Base-by-base conservation (phyloP, 1,140 invertebrate species). In the Pogonognathellus flavescens region DNA sequence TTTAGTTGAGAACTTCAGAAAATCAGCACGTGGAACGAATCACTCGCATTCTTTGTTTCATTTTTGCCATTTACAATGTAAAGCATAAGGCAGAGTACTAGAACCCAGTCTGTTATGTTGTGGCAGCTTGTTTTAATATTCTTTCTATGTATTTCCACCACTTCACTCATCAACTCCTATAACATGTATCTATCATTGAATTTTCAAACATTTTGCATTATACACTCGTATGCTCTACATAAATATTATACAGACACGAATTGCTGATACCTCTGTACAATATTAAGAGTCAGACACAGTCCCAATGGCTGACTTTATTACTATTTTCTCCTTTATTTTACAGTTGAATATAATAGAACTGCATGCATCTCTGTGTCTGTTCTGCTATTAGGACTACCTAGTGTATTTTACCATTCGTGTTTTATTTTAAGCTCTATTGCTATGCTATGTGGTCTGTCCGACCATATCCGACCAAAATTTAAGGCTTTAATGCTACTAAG, bases 1-100 rank as follows among this genome's bases (percentile, higher is more conserved):
- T 20, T 25, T 25, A 66, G 20, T 66, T 66, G 62, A 66, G 62
- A 25, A 66, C 62, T 25, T 66, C 13, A 66, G 62, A 25, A 25
- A 66, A 66, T 66, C 62, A 66, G 62, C 62, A 66, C 62, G 62
- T 66, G 62, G 62, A 66, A 66, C 62, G 62, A 25, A 66, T 66
- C 62, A 66, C 62, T 66, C 62, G 25, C 62, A 25, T 66, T 66
- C 62, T 66, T 60, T 66, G 25, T 66, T 41, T 41, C 31, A 41
- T 41, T 41, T 41, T 66, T 66, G 62, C 20, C 62, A 66, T 20
- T 66, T 41, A 6, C 31, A 41, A 41, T 41, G 31, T 41, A 41
- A n/a, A n/a, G n/a, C n/a, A n/a, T n/a, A n/a, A n/a, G n/a, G n/a
- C n/a, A n/a, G n/a, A n/a, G n/a, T n/a, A n/a, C n/a, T n/a, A n/a